Percentiles rank a stretch among this genome's conserved stretches.
phyloP scores from a whole-genome alignment of 2,888 invertebrate genomes.

The Argyresthia goedartella region DNA sequence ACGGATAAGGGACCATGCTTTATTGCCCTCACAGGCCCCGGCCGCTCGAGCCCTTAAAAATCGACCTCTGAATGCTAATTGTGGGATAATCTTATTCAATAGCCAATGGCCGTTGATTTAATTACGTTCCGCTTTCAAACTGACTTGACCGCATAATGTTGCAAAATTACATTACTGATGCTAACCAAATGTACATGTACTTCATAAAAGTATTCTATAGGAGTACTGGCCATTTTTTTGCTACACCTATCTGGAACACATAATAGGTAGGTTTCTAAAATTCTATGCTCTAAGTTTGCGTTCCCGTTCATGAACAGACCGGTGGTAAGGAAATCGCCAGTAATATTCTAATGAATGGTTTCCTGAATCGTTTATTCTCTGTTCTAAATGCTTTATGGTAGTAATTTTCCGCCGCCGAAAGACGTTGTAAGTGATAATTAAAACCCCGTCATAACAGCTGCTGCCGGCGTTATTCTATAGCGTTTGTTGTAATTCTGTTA shows the following conservation, averaged over 20 bases:
- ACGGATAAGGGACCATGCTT: constrained; percentile 67
- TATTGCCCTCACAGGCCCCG: constrained; percentile 52
- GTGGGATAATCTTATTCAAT: constrained; percentile 62
- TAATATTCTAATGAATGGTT: constrained; percentile 40
- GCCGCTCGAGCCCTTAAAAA: constrained; percentile 49
- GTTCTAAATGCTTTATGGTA: constrained; percentile 54
- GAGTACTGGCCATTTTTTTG: no score
- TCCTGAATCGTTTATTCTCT: constrained; percentile 45
- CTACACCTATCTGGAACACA: no score
- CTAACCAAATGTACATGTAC: no score
- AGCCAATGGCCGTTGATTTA: constrained; percentile 43
- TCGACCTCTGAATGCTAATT: constrained; percentile 60
- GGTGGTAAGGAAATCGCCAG: constrained; percentile 21
- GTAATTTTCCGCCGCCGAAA: constrained; percentile 56
- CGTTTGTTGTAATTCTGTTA: neutral
- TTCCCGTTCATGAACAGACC: neutral
- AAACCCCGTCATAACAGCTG: constrained; percentile 50
- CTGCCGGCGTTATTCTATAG: constrained; percentile 27
- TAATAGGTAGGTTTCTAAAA: no score
- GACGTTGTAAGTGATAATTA: constrained; percentile 65
- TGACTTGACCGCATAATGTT: constrained; percentile 2
- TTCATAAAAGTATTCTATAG: no score
- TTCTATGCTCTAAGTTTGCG: no score
- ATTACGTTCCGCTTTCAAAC: constrained; percentile 25
- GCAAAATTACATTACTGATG: no score